Base-by-base conservation (phyloP, 2,888 invertebrate genomes). In the Crioceris asparagi region DNA sequence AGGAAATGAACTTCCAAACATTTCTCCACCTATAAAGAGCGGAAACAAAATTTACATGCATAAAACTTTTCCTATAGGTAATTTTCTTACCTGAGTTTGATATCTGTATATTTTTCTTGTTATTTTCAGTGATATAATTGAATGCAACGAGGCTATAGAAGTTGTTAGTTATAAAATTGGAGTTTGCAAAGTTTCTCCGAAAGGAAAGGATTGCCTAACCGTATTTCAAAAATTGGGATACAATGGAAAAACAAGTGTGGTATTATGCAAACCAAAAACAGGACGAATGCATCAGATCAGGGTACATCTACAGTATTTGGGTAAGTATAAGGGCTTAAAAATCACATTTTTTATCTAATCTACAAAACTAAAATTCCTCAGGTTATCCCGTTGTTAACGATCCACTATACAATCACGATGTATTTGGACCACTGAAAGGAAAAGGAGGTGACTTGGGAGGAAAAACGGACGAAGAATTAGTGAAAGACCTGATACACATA, bases 221-320 rank as follows among this genome's bases (percentile, higher is more conserved):
- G 78, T 81, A 46, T 98, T 97, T 72, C 81, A 87, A 62, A 78
- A 86, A 56, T 67, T 97, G 35, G 87, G 87, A 18, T 91, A 74
- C 68, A 90, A 94, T 65, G 80, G 82, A 2, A 82, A 79, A 57
- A 85, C 90, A 1, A 96, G 96, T 57, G 86, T 96, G 17, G 93
- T 98, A 6, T 74, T 86, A 21, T 96, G 94, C 69, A 81, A 83
- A 58, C 97, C 97, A 1, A 82, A 85, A 58, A 97, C 97, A 1
- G 98, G 98, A 2, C 72, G 98, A 45, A 98, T 97, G 83, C 98
- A 98, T 65, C 98, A 98, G 69, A 98, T 98, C 52, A 75, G 98
- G 46, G 94, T 98, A 18, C 98, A 99, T 66, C 75, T 97, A 45
- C 98, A 99, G 67, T 98, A 86, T 66, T 72, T 98, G 56, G 97